Conservation (phyloP, 2,797 vertebrate species). For the Platalea minor region DNA sequence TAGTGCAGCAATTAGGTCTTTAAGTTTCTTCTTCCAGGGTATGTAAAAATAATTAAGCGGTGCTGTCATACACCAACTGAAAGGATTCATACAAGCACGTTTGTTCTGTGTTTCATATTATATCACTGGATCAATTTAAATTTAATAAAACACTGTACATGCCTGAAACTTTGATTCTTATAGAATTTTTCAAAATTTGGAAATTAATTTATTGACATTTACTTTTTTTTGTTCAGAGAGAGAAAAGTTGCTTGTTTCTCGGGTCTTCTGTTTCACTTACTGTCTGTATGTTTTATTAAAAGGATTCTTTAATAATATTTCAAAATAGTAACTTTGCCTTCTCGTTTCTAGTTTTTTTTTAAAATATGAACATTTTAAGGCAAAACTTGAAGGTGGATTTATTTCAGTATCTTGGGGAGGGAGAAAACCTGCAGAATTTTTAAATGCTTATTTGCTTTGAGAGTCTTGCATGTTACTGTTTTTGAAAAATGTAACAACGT, state of each 20-base stretch:
- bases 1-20: background rate
- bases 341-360: background rate
- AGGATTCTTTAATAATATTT: background rate
- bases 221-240: background rate
- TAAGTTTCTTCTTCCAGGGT: background rate
- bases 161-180: background rate
- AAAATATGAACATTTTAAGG: background rate
- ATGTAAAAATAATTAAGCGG: background rate
- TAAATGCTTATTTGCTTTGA: background rate
- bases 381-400: background rate
- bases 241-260: background rate
- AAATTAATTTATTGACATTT: background rate
- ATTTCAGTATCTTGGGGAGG: background rate
- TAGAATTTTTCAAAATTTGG: background rate
- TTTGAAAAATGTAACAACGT: background rate
- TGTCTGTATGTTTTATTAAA: background rate
- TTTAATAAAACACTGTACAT: background rate
- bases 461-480: background rate
- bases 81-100: background rate
- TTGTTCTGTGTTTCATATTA: background rate
- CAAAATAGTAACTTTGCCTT: background rate
- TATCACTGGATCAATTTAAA: background rate
- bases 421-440: background rate
- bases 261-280: background rate
- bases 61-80: background rate